Evolutionary conservation across 2,113 vertebrate genomes (phyloP).

Genomic region (Felis chaus): DNA sequence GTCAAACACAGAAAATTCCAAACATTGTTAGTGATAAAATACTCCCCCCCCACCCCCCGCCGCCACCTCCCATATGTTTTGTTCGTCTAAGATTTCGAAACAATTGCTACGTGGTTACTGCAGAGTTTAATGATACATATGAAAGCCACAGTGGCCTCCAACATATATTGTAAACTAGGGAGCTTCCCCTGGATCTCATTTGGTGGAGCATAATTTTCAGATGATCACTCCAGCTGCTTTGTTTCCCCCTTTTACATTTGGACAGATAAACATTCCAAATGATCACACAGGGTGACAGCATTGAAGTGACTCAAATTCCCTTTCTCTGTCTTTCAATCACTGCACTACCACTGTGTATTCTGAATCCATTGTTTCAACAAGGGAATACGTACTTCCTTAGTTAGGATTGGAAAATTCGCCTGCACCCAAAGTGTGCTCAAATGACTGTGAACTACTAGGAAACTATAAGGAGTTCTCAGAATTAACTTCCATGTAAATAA

Average conservation of each 20-base stretch:
- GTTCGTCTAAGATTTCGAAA: constrained; percentile 26
- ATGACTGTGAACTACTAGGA: neutral
- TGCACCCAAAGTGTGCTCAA: neutral
- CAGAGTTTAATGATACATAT: neutral
- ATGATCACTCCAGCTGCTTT: neutral
- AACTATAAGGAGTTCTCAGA: neutral
- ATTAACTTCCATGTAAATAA: neutral
- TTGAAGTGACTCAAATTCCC: neutral
- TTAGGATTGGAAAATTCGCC: neutral
- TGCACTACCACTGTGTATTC: neutral
- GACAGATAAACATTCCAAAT: neutral
- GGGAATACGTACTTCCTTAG: neutral
- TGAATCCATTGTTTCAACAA: neutral
- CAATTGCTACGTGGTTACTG: neutral
- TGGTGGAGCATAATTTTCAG: neutral
- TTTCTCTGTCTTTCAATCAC: neutral
- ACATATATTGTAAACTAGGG: neutral
- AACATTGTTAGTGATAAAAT: constrained; percentile 31
- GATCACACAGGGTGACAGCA: neutral
- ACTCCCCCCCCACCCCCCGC: neutral
- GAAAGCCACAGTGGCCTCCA: neutral
- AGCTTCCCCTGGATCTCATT: neutral
- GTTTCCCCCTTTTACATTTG: neutral
- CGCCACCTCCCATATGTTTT: neutral
- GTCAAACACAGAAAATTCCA: constrained; percentile 1